Evolutionary conservation across 2,113 vertebrate genomes (phyloP).

Genomic region (Calonectris borealis): DNA sequence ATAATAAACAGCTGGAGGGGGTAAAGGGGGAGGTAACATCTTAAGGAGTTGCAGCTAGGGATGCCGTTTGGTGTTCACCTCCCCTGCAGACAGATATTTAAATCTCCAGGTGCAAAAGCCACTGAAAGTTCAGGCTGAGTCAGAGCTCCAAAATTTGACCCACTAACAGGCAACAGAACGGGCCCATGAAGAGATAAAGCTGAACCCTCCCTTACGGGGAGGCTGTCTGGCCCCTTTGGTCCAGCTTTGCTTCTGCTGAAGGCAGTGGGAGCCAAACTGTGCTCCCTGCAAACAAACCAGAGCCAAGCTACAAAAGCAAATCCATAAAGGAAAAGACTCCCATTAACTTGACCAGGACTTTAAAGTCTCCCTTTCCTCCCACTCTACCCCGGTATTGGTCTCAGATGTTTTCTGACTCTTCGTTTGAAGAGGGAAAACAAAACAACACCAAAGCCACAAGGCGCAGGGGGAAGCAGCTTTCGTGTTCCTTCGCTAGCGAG

Average conservation of each 20-base stretch:
- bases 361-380: slow-evolving; percentile 6
- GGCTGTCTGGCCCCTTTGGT: background rate
- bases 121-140: slow-evolving; percentile 55
- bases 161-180: background rate
- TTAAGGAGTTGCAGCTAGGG: background rate
- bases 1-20: slow-evolving; percentile 45
- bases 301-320: background rate
- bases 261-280: background rate
- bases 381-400: background rate
- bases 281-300: background rate
- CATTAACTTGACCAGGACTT: background rate
- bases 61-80: slow-evolving; percentile 26
- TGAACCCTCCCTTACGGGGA: background rate
- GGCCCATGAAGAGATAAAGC: background rate
- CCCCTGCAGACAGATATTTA: slow-evolving; percentile 53
- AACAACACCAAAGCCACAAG: background rate
- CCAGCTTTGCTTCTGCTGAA: background rate
- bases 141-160: slow-evolving; percentile 14
- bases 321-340: background rate
- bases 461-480: background rate
- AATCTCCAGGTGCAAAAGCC: slow-evolving; percentile 55
- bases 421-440: background rate
- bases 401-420: background rate
- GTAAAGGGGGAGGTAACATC: background rate
- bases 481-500: background rate